phyloP scores from a whole-genome alignment of 2,797 vertebrate species.

The Amazona finschi region DNA sequence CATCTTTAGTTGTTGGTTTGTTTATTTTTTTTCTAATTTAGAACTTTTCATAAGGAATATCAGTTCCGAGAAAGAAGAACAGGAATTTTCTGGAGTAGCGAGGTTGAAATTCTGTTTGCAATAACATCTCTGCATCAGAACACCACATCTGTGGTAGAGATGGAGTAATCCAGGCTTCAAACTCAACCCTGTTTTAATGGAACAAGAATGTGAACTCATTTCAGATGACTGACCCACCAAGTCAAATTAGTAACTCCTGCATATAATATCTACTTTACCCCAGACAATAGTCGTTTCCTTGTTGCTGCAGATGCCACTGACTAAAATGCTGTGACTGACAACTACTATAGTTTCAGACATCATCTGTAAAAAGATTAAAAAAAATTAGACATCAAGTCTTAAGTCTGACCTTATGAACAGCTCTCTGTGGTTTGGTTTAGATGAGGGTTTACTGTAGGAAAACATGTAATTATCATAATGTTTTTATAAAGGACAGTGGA shows the following conservation, averaged over 20 bases:
- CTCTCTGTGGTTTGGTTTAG: neutral
- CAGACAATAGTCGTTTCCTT: neutral
- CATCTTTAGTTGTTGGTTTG: neutral
- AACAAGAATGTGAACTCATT: neutral
- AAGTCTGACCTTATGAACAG: neutral
- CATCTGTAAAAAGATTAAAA: neutral
- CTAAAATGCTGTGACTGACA: neutral
- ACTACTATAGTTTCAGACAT: neutral
- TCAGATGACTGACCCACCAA: neutral
- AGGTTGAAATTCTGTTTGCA: neutral
- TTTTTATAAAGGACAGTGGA: neutral
- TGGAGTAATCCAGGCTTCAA: neutral
- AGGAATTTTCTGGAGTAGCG: neutral
- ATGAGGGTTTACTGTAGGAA: neutral
- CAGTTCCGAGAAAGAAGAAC: neutral
- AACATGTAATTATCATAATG: neutral
- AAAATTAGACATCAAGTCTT: neutral
- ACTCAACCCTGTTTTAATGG: neutral
- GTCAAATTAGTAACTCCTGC: neutral
- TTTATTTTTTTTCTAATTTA: neutral
- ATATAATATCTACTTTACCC: neutral
- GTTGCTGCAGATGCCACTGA: neutral
- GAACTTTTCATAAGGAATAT: neutral
- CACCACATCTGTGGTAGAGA: rapidly evolving
- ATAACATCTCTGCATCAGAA: neutral